Evolutionary conservation across 2,113 vertebrate genomes (phyloP), one percentile per base, ranked within the genome.

Genomic region (Chlorodrepanis virens): DNA sequence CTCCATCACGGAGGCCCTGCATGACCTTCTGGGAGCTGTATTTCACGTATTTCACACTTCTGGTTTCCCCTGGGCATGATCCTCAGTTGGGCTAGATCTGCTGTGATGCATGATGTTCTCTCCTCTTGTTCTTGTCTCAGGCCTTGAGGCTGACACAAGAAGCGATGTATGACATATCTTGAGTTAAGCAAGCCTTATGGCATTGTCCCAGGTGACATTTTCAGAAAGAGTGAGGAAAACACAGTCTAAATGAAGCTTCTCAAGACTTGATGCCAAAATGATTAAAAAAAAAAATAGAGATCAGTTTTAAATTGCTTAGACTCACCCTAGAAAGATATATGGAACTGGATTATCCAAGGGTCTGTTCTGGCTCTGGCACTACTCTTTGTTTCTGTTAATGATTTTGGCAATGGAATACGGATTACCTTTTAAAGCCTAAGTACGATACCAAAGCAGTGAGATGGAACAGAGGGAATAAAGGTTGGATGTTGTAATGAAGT

Each of bases 281-380:
- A 50, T 72, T 7, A 14, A 65, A 69, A 35, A 50, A 42, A 20
- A 9, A 56, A 65, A 7, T 15, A 44, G 40, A 78, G 29, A 68
- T 52, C 12, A 28, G n/a, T 67, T 90, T 91, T 39, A 82, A 72
- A 80, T 85, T 85, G n/a, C 79, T 72, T 60, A 72, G n/a, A 64
- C 16, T 93, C 21, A 42, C 54, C 12, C 92, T 69, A 80, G 23
- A 60, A 87, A 95, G 67, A 92, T 61, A 83, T 45, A 93, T 76
- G 31, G 59, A 57, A 35, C 37, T 6, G 45, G 42, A 80, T 92
- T 85, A 86, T 71, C 54, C 42, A 72, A 61, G 37, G 45, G 57
- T 76, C 67, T 76, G 28, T 69, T 65, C 85, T 95, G 70, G 44
- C 70, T 93, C 75, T 91, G 75, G 42, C 59, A 88, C 50, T 88